Evolutionary conservation across 2,797 vertebrate genomes (phyloP).

Genomic region (Neopelma chrysocephalum): DNA sequence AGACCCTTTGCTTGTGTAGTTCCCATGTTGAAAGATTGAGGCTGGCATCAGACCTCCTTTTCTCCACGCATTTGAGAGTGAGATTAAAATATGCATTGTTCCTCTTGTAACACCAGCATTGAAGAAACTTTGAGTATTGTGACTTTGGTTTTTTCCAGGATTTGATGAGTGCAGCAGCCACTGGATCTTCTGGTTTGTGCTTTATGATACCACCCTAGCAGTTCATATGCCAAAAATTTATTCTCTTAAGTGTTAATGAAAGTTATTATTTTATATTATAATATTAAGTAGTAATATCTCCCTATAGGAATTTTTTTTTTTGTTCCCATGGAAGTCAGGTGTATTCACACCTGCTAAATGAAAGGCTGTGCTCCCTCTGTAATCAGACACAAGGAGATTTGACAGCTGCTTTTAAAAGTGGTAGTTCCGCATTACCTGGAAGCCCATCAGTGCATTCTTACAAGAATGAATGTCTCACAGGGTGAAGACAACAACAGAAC

Average conservation of each 20-base stretch:
- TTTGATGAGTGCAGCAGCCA: not conserved
- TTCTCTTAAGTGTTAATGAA: not conserved
- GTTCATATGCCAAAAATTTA: not conserved
- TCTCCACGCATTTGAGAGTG: rapidly evolving
- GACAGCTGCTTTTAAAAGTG: not conserved
- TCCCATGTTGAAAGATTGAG: not conserved
- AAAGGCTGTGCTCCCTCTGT: not conserved
- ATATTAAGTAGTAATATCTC: not conserved
- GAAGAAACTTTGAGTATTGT: not conserved
- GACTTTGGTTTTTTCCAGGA: not conserved
- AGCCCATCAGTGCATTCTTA: not conserved
- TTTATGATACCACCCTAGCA: not conserved
- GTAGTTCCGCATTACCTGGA: not conserved
- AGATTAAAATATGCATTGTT: not conserved
- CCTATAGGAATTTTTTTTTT: not conserved
- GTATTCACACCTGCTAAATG: not conserved
- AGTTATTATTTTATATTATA: not conserved
- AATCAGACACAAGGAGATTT: not conserved
- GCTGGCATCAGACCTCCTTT: not conserved
- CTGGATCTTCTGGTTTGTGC: not conserved
- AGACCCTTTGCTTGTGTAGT: not conserved
- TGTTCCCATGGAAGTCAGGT: not conserved
- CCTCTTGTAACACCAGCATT: not conserved
- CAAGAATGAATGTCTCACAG: not conserved
- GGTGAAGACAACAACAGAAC: not conserved